Conservation (phyloP, 2,797 vertebrate genomes). For the Octomys mimax region DNA sequence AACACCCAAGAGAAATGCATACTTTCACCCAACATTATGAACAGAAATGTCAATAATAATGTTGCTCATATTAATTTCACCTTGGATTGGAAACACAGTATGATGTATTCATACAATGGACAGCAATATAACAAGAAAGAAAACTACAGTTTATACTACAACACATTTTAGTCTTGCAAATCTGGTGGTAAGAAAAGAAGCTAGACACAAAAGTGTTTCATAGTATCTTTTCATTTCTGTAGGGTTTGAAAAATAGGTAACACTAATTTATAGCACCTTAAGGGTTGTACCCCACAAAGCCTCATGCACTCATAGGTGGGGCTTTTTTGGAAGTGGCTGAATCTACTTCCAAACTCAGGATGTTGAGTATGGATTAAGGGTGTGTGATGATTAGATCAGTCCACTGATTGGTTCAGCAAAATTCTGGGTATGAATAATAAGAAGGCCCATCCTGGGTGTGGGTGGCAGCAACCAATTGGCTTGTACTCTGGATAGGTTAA, state of each 20-base stretch:
- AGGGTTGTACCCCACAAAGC: not conserved
- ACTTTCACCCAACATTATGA: constrained; percentile 29
- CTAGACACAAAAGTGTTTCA: not conserved
- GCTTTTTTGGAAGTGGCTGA: not conserved
- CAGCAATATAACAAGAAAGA: not conserved
- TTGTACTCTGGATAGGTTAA: not conserved
- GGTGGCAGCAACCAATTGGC: not conserved
- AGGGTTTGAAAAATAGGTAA: constrained; percentile 18
- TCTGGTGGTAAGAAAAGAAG: not conserved
- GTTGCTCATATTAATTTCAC: not conserved
- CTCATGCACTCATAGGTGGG: not conserved
- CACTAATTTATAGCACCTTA: not conserved
- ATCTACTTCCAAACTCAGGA: not conserved
- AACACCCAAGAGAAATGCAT: not conserved
- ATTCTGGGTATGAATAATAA: not conserved
- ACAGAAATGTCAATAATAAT: not conserved
- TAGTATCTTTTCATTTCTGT: not conserved
- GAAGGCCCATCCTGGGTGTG: not conserved
- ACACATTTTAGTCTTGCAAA: not conserved
- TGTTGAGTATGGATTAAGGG: not conserved
- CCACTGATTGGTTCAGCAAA: not conserved
- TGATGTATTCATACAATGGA: not conserved
- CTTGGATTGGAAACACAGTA: not conserved
- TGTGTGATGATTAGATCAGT: not conserved
- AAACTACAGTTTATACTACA: not conserved